A percentile compares a stretch with the other conserved stretches of the same genome.
These are phyloP conservation scores for Burhinus bistriatus DNA, from an alignment of 2,113 vertebrate species.

Conservation along the genomic window DNA sequence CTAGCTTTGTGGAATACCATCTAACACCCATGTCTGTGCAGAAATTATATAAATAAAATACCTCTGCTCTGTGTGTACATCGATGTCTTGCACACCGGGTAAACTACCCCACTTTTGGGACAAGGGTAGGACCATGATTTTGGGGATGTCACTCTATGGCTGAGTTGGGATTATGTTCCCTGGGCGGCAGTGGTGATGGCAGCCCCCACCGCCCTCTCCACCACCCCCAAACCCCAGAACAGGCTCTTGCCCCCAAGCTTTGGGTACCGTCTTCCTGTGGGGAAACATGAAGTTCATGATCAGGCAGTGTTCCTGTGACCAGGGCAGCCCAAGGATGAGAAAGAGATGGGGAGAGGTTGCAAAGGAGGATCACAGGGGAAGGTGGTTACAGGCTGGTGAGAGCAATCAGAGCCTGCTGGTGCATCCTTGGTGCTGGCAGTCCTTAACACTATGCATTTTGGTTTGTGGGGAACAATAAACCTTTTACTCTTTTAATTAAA, in stretches of 20 bases:
- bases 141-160: not conserved
- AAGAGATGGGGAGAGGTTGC: not conserved
- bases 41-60: too few species aligned
- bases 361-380: not conserved
- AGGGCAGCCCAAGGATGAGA: not conserved
- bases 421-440: not conserved
- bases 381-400: not conserved
- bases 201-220: rapidly evolving
- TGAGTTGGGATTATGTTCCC: not conserved
- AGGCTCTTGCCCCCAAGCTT: not conserved
- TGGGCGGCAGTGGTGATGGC: not conserved
- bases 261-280: not conserved
- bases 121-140: not conserved
- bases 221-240: not conserved
- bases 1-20: too few species aligned
- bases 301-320: not conserved
- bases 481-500: not conserved
- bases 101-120: too few species aligned
- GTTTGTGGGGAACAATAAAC: not conserved
- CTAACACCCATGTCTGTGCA: too few species aligned
- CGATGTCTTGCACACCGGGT: too few species aligned
- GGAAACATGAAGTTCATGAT: not conserved
- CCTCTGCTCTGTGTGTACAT: too few species aligned
- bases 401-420: not conserved
- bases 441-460: not conserved